Conservation (phyloP, 1,140 invertebrate species). For the Chymomyza costata region DNA sequence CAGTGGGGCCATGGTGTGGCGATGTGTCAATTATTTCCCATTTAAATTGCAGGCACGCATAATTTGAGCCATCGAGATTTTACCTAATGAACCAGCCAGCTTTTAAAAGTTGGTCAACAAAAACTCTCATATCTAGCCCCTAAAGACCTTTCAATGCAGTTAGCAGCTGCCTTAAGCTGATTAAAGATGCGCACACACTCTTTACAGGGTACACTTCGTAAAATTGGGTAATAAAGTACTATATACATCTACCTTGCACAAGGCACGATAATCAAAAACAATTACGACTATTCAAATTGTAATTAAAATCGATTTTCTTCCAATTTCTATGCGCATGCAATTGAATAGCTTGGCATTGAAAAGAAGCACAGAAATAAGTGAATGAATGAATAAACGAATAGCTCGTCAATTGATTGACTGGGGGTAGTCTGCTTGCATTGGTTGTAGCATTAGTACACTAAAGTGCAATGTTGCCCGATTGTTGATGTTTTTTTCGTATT, state of each 20-base stretch:
- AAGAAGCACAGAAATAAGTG: too few species aligned
- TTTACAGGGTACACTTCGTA: too few species aligned
- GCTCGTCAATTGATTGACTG: conserved; percentile 4
- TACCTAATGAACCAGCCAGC: conserved; percentile 18
- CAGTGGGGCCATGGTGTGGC: conserved; percentile 21
- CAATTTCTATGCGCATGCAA: neutral
- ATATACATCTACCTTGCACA: too few species aligned
- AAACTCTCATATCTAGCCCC: too few species aligned
- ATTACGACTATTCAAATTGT: conserved; percentile 12
- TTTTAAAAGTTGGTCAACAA: too few species aligned
- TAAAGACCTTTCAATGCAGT: too few species aligned
- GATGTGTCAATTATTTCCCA: conserved; percentile 47
- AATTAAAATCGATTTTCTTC: conserved; percentile 11
- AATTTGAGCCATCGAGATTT: conserved; percentile 56
- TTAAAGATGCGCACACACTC: too few species aligned
- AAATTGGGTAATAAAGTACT: too few species aligned
- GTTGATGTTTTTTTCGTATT: too few species aligned
- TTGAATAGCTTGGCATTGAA: conserved; percentile 4
- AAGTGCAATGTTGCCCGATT: too few species aligned
- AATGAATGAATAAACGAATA: conserved; percentile 4
- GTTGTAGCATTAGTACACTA: too few species aligned
- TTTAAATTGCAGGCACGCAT: conserved; percentile 61
- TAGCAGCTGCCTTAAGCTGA: too few species aligned
- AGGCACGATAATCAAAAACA: conserved; percentile 3
- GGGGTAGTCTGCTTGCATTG: neutral